phyloP scores from a whole-genome alignment of 2,113 vertebrate species.

The Gadus chalcogrammus region DNA sequence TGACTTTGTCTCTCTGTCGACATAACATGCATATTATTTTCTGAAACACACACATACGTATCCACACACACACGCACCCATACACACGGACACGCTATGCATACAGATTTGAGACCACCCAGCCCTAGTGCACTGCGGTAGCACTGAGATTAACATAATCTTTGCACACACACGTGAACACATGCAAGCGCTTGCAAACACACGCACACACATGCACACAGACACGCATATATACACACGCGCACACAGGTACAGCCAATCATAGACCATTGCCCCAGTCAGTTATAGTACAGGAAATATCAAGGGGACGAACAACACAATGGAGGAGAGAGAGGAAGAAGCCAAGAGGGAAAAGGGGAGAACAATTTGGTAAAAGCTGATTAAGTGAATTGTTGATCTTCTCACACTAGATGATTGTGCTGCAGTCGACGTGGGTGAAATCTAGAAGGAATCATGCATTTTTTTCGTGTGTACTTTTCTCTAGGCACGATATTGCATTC shows the following conservation, averaged over 20 bases:
- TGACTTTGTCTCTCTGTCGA: constrained; percentile 2
- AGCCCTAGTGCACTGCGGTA: constrained; percentile 47
- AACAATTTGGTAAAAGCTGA: too few relatives aligned
- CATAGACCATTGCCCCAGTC: constrained; percentile 23
- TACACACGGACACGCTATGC: constrained; percentile 40
- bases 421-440: too few relatives aligned
- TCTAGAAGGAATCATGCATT: too few relatives aligned
- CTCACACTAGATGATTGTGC: too few relatives aligned
- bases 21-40: constrained; percentile 22
- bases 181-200: neutral
- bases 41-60: constrained; percentile 23
- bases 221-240: neutral
- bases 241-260: constrained; percentile 27
- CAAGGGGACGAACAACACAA: neutral
- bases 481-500: too few relatives aligned
- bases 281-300: neutral
- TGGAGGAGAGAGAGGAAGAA: neutral
- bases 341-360: neutral
- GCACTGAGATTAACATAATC: constrained; percentile 38
- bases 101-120: constrained; percentile 51
- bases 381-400: too few relatives aligned
- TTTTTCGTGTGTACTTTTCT: too few relatives aligned
- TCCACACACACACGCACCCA: constrained; percentile 6
- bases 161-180: neutral
- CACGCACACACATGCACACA: neutral